phyloP scores from a whole-genome alignment of 2,113 vertebrate species.

The Petrocephalus microphthalmus region DNA sequence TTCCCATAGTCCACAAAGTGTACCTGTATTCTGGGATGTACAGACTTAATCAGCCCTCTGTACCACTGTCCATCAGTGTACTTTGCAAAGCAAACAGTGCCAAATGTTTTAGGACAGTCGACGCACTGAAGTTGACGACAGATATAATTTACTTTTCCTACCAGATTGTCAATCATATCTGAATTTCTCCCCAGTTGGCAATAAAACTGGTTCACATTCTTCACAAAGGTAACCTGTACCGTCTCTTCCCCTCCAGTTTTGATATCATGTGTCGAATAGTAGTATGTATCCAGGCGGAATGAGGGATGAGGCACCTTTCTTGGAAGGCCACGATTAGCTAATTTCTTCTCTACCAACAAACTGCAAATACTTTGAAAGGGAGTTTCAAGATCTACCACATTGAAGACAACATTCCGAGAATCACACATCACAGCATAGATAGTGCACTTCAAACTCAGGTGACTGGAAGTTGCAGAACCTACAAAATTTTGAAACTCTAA shows the following conservation, averaged over 20 bases:
- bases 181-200: constrained; percentile 75
- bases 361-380: constrained; percentile 79
- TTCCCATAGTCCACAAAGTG: constrained; percentile 94
- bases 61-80: constrained; percentile 82
- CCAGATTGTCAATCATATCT: constrained; percentile 60
- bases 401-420: constrained; percentile 65
- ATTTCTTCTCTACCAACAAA: constrained; percentile 58
- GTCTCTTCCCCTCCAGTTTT: constrained; percentile 80
- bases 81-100: constrained; percentile 77
- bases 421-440: constrained; percentile 76
- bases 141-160: constrained; percentile 51
- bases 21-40: constrained; percentile 54
- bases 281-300: constrained; percentile 73
- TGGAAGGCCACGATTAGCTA: constrained; percentile 51
- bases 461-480: constrained; percentile 43
- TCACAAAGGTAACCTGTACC: constrained; percentile 67
- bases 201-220: constrained; percentile 71
- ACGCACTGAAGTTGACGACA: constrained; percentile 47
- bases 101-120: constrained; percentile 45
- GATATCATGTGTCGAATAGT: constrained; percentile 74
- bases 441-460: constrained; percentile 72
- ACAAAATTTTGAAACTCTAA: constrained; percentile 72
- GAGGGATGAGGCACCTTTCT: constrained; percentile 51
- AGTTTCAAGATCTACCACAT: constrained; percentile 81
- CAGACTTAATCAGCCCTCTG: constrained; percentile 65